Evolutionary conservation across 2,113 vertebrate species (phyloP).

Genomic region (Macrotis lagotis): DNA sequence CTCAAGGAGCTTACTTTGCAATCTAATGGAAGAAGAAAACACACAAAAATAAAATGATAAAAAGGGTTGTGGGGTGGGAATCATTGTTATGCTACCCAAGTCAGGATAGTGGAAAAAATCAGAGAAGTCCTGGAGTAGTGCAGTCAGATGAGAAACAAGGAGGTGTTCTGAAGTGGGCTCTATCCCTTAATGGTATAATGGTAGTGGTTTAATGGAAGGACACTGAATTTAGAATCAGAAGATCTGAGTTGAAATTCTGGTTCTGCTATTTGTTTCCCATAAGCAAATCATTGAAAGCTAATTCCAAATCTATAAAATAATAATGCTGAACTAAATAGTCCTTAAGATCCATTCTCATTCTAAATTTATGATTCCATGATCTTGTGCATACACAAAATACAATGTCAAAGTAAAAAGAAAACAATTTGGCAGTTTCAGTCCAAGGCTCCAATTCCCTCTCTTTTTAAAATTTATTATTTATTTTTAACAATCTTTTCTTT

Average conservation of each 20-base stretch:
- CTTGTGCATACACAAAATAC: neutral
- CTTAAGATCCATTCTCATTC: neutral
- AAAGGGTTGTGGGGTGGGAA: neutral
- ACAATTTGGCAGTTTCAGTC: neutral
- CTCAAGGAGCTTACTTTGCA: neutral
- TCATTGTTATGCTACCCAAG: neutral
- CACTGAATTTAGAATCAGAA: neutral
- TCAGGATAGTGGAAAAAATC: neutral
- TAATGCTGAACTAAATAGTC: neutral
- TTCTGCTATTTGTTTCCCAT: neutral
- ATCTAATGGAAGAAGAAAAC: neutral
- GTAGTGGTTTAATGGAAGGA: neutral
- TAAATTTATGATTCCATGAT: neutral
- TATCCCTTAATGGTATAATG: neutral
- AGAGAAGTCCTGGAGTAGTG: neutral
- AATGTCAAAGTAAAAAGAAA: neutral
- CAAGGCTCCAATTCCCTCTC: neutral
- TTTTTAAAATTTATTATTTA: neutral
- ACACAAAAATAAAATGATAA: neutral
- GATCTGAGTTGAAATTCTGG: neutral
- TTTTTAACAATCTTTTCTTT: neutral
- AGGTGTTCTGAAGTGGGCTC: neutral
- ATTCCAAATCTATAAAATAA: neutral
- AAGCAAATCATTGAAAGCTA: neutral
- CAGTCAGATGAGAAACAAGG: neutral